Evolutionary conservation across 2,797 vertebrate genomes (phyloP).

Genomic region (Lepus oiostolus): DNA sequence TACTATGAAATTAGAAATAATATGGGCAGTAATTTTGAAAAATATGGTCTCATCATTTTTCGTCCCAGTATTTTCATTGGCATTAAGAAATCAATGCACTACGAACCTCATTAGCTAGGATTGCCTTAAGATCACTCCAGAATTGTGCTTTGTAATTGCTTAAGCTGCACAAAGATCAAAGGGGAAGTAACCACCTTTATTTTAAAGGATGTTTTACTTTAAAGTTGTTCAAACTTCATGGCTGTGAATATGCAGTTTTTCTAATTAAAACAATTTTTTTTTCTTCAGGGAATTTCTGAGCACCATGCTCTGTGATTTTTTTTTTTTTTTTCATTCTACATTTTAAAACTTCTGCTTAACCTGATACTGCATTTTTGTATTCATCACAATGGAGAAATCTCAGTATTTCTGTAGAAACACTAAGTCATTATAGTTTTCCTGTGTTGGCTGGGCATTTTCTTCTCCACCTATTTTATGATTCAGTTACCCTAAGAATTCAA

Average conservation of each 20-base stretch:
- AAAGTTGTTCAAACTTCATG: slow-evolving; percentile 64
- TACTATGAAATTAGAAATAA: slow-evolving; percentile 69
- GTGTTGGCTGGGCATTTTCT: neutral
- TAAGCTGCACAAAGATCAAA: slow-evolving; percentile 64
- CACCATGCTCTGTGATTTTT: neutral
- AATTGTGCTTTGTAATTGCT: slow-evolving; percentile 59
- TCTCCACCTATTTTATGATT: neutral
- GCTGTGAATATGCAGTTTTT: slow-evolving; percentile 13
- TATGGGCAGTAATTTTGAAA: slow-evolving; percentile 70
- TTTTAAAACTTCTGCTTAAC: slow-evolving; percentile 42
- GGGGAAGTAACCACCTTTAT: slow-evolving; percentile 42
- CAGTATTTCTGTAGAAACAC: neutral
- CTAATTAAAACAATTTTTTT: slow-evolving; percentile 70
- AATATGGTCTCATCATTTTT: slow-evolving; percentile 61
- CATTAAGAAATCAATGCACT: slow-evolving; percentile 68
- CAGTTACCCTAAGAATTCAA: neutral
- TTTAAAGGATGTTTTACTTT: slow-evolving; percentile 74
- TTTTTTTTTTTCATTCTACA: slow-evolving; percentile 57
- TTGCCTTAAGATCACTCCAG: slow-evolving; percentile 64
- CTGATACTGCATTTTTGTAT: slow-evolving; percentile 18
- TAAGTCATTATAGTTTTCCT: neutral
- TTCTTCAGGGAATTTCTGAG: slow-evolving; percentile 48
- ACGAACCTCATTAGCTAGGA: slow-evolving; percentile 59
- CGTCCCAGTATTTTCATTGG: slow-evolving; percentile 54
- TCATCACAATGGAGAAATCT: slow-evolving; percentile 30